phyloP scores from a whole-genome alignment of 2,888 invertebrate species.

The Calephelis perditalis region DNA sequence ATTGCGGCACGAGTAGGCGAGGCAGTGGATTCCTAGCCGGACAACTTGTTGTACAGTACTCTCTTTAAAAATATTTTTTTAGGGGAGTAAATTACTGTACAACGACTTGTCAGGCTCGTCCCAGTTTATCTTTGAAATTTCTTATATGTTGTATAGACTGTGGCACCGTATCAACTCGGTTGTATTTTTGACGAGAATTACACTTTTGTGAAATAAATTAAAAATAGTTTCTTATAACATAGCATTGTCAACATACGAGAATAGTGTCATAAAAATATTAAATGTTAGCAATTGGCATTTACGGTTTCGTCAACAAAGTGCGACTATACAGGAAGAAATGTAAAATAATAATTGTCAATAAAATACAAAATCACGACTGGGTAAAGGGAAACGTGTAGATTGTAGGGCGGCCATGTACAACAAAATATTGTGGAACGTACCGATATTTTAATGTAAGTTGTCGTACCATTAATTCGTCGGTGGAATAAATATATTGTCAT shows the following conservation, averaged over 20 bases:
- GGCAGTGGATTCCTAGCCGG: too few relatives aligned
- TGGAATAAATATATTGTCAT: too few relatives aligned
- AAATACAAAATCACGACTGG: conserved; percentile 39
- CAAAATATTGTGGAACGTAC: conserved; percentile 22
- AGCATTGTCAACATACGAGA: neutral
- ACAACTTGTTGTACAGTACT: too few relatives aligned
- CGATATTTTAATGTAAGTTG: neutral
- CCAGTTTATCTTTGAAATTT: too few relatives aligned
- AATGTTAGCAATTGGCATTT: conserved; percentile 15
- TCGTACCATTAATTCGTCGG: neutral
- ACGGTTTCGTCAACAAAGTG: conserved; percentile 40
- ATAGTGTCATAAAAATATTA: conserved; percentile 13
- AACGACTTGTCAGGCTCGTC: too few relatives aligned
- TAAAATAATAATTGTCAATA: conserved; percentile 60
- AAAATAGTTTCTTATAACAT: neutral
- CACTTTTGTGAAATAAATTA: too few relatives aligned
- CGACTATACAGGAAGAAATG: conserved; percentile 55
- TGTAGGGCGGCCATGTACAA: conserved; percentile 12
- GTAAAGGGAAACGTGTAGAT: conserved; percentile 25
- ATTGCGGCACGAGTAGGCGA: too few relatives aligned
- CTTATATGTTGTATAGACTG: too few relatives aligned
- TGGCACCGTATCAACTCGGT: too few relatives aligned
- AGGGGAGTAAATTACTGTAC: too few relatives aligned
- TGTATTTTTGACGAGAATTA: too few relatives aligned
- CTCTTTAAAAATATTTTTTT: too few relatives aligned